Conservation (phyloP, 2,888 invertebrate genomes). For the Lampropteryx suffumata region DNA sequence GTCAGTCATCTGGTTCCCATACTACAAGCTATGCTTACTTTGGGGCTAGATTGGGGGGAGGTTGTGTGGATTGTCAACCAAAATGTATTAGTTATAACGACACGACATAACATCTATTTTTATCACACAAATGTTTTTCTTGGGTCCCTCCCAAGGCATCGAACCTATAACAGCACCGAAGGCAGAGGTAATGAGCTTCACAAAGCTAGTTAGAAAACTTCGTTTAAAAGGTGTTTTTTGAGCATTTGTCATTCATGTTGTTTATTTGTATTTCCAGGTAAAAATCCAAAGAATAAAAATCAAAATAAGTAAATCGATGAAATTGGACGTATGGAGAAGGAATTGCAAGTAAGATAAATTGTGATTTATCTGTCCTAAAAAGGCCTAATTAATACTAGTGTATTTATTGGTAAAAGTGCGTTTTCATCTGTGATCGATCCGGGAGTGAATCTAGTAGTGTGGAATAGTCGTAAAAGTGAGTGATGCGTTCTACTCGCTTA, state of each 20-base stretch:
- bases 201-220: too few species aligned
- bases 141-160: too few species aligned
- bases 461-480: slow-evolving; percentile 39
- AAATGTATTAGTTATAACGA: too few species aligned
- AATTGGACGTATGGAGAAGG: slow-evolving; percentile 48
- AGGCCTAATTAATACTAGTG: slow-evolving; percentile 81
- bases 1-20: too few species aligned
- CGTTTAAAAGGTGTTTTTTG: too few species aligned
- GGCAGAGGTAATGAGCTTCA: too few species aligned
- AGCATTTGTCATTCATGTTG: background rate
- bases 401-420: slow-evolving; percentile 74
- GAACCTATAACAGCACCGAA: too few species aligned
- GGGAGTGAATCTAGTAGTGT: slow-evolving; percentile 52
- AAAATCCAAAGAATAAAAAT: slow-evolving; percentile 72
- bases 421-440: slow-evolving; percentile 70
- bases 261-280: slow-evolving; percentile 46
- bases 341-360: slow-evolving; percentile 71
- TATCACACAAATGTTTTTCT: too few species aligned
- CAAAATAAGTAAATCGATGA: slow-evolving; percentile 45
- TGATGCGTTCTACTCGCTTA: slow-evolving; percentile 52
- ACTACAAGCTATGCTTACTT: too few species aligned
- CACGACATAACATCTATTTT: too few species aligned
- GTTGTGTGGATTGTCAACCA: too few species aligned
- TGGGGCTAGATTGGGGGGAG: too few species aligned
- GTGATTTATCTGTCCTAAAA: slow-evolving; percentile 81